Evolutionary conservation across 2,888 invertebrate genomes (phyloP).

Genomic region (Ptycholaimellus sp.): DNA sequence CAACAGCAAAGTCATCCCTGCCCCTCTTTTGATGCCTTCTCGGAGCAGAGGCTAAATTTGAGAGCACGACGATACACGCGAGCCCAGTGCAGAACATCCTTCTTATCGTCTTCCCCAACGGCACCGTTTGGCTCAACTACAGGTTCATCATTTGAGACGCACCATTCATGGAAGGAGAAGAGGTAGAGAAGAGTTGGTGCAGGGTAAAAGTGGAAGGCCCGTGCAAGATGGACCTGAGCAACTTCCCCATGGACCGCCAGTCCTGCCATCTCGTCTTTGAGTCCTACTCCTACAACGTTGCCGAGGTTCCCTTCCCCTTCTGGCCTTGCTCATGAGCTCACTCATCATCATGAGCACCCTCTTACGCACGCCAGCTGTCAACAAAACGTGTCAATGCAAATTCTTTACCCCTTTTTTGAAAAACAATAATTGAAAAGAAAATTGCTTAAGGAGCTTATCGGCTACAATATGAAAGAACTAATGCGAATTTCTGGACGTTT

Average conservation of each 20-base stretch:
- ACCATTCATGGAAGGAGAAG: neutral
- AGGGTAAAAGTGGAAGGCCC: constrained; percentile 21
- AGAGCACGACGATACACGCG: constrained; percentile 9
- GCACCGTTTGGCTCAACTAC: constrained; percentile 23
- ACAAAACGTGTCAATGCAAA: too few species aligned
- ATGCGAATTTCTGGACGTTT: too few species aligned
- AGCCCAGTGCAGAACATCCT: constrained; percentile 20
- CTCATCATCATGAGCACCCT: too few species aligned
- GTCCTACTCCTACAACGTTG: constrained; percentile 21
- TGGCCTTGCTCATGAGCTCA: too few species aligned
- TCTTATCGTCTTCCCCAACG: constrained; percentile 23
- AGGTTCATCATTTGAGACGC: too few species aligned
- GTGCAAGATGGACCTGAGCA: constrained; percentile 16
- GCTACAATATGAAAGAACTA: too few species aligned
- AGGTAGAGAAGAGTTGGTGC: neutral
- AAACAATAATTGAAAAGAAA: too few species aligned
- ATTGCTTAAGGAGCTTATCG: too few species aligned
- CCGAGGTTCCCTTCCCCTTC: constrained; percentile 16
- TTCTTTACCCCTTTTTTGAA: too few species aligned
- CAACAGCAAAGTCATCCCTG: constrained; percentile 14
- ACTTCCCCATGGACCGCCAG: constrained; percentile 19
- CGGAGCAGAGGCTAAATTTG: neutral
- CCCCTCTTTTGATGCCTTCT: neutral
- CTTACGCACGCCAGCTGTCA: too few species aligned
- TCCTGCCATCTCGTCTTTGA: constrained; percentile 23